Evolutionary conservation across 1,140 invertebrate genomes (phyloP).

Genomic region (Brachionus koreanus): DNA sequence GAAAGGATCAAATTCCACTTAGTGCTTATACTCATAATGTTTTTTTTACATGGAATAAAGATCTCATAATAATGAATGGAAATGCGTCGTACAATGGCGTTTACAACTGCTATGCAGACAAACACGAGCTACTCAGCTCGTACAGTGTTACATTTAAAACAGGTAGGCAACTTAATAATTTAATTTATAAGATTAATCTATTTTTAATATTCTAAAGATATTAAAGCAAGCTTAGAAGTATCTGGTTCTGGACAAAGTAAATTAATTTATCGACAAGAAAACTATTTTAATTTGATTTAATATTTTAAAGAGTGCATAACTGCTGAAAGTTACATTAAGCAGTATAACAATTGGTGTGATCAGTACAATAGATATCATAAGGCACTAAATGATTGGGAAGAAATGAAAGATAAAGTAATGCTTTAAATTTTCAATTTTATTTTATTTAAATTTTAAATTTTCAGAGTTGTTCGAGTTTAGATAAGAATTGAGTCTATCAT

Average conservation of each 20-base stretch:
- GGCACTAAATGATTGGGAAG: conserved; percentile 42
- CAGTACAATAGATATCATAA: conserved; percentile 34
- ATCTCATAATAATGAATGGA: conserved; percentile 21
- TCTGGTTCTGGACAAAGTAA: conserved; percentile 9
- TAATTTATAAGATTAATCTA: background rate
- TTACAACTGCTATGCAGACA: conserved; percentile 30
- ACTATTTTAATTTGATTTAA: background rate
- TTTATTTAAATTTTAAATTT: background rate
- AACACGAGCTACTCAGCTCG: conserved; percentile 5
- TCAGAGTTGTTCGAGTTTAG: background rate
- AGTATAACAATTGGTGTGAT: conserved; percentile 45
- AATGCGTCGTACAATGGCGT: conserved; percentile 5
- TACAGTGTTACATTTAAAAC: background rate
- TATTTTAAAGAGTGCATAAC: conserved; percentile 16
- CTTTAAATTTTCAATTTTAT: background rate
- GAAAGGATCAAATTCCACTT: conserved; percentile 13
- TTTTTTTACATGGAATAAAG: conserved; percentile 33
- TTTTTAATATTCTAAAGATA: background rate
- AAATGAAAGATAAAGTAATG: conserved; percentile 13
- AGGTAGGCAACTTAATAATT: background rate
- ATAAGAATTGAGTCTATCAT: background rate
- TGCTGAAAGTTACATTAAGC: conserved; percentile 29
- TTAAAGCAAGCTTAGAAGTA: background rate
- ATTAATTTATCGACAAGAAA: background rate
- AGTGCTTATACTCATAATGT: background rate